phyloP scores from a whole-genome alignment of 2,113 vertebrate species.

The Pseudorasbora parva region DNA sequence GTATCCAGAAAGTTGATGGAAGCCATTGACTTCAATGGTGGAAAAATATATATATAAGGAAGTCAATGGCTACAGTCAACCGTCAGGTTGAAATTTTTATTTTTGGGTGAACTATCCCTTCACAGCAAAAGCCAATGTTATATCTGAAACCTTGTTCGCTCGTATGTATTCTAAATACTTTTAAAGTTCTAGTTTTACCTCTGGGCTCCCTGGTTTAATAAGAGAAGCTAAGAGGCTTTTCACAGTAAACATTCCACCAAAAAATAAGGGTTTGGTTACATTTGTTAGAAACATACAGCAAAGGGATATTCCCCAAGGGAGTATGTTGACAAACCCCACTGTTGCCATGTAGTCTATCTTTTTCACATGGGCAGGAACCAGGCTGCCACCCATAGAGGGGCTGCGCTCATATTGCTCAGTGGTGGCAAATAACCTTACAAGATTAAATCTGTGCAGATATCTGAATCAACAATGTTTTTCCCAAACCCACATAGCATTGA shows the following conservation, averaged over 20 bases:
- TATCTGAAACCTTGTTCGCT: not conserved
- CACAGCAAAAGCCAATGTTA: not conserved
- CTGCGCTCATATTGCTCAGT: not conserved
- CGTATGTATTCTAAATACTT: not conserved
- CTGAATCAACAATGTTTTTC: not conserved
- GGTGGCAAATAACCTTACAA: constrained; percentile 1
- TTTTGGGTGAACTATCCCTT: no score
- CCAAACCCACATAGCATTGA: not conserved
- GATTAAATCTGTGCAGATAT: not conserved
- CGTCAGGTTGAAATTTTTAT: no score
- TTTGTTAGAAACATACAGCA: constrained; percentile 33
- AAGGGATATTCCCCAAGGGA: constrained; percentile 26
- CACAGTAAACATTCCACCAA: constrained; percentile 22
- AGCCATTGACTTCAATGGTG: no score
- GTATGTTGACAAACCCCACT: constrained; percentile 18
- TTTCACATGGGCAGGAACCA: constrained; percentile 23
- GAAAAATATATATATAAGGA: no score
- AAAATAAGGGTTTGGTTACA: constrained; percentile 30
- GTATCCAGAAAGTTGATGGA: no score
- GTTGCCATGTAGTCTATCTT: constrained; percentile 11
- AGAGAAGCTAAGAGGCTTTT: not conserved
- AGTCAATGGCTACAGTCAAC: no score
- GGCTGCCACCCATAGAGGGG: constrained; percentile 38
- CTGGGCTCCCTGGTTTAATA: not conserved
- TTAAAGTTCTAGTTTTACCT: constrained; percentile 8